Base-by-base conservation (phyloP, 2,113 vertebrate genomes). In the Hylia prasina region DNA sequence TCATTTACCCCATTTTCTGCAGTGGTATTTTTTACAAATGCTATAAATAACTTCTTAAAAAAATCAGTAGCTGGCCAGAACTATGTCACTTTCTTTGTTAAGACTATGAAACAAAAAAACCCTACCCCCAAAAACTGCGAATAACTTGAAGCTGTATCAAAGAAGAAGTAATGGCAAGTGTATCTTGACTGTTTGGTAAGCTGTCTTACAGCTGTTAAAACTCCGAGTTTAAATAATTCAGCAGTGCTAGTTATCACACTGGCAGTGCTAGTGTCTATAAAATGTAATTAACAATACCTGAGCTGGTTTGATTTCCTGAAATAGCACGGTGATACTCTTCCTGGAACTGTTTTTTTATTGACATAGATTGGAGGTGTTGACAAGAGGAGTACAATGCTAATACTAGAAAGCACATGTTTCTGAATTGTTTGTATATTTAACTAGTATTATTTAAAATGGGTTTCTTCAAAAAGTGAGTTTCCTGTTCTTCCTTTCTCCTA, bases 11-110 rank as follows among this genome's bases (percentile, higher is more conserved):
- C 5, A 0, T 45, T 51, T 69, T 37, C 42, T 80, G 3, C 42
- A 58, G 72, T 7, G 53, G 15, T 40, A 1, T 27, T 69, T 37
- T 45, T 58, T 66, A 39, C 30, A 33, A 22, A 14, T 75, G 51
- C 6, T 45, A 1, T 20, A 60, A 39, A 14, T 19, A 42, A 1
- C 11, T 8, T 17, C 1, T 8, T 33, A 0, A 30, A 1, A 40
- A 51, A 33, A 16, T 18, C 3, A 30, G 0, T 40, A 22, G 12
- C 20, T 61, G 11, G 4, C 21, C 14, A 22, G 13, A 64, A 3
- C 15, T 12, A 1, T 9, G 23, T 48, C 12, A 15, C 0, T 48
- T 33, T 16, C 4, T 9, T 13, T 18, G 20, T 60, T 68, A 24
- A 54, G 42, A 5, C 6, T 27, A 3, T 37, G 11, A 76, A 65